Percentiles rank a stretch among this genome's conserved stretches.
These are phyloP conservation scores for Episyrphus balteatus DNA, from an alignment of 1,140 invertebrate species.

Conservation along the genomic window DNA sequence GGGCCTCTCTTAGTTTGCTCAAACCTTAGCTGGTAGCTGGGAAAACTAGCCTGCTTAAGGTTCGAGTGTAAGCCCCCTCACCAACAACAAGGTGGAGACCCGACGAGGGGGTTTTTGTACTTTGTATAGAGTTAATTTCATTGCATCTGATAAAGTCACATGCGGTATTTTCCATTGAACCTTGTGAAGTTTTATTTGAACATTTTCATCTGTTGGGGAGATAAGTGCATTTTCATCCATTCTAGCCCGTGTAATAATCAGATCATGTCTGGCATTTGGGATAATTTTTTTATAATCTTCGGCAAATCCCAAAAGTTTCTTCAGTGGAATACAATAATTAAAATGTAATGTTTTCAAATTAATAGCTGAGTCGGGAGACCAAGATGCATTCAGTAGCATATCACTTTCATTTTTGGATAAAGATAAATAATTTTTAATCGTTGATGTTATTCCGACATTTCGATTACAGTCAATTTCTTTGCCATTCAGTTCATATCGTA, in stretches of 20 bases:
- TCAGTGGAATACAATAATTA: conserved; percentile 32
- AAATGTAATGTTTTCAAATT: conserved; percentile 16
- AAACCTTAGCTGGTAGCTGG: too few relatives aligned
- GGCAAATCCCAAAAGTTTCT: too few relatives aligned
- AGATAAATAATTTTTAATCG: conserved; percentile 33
- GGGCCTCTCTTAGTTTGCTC: too few relatives aligned
- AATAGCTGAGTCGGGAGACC: conserved; percentile 9
- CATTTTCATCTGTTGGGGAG: conserved; percentile 14
- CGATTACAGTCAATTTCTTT: conserved; percentile 36
- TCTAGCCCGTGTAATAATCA: conserved; percentile 32
- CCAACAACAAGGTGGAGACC: too few relatives aligned
- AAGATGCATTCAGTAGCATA: conserved; percentile 20
- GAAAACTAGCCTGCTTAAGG: too few relatives aligned
- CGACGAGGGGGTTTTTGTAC: too few relatives aligned
- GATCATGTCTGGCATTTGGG: conserved; percentile 38
- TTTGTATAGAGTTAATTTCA: too few relatives aligned
- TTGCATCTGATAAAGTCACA: conserved; percentile 2
- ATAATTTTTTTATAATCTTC: conserved; percentile 40
- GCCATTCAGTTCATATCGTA: conserved; percentile 38
- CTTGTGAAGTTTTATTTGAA: conserved; percentile 11
- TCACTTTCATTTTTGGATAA: conserved; percentile 14
- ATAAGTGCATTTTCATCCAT: conserved; percentile 14
- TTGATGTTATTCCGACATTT: conserved; percentile 31
- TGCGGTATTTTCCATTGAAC: conserved; percentile 8
- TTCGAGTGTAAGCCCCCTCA: too few relatives aligned